A percentile compares a stretch with the other conserved stretches of the same genome.
These are phyloP conservation scores for Falco peregrinus DNA, from an alignment of 2,797 vertebrate genomes.

Conservation along the genomic window DNA sequence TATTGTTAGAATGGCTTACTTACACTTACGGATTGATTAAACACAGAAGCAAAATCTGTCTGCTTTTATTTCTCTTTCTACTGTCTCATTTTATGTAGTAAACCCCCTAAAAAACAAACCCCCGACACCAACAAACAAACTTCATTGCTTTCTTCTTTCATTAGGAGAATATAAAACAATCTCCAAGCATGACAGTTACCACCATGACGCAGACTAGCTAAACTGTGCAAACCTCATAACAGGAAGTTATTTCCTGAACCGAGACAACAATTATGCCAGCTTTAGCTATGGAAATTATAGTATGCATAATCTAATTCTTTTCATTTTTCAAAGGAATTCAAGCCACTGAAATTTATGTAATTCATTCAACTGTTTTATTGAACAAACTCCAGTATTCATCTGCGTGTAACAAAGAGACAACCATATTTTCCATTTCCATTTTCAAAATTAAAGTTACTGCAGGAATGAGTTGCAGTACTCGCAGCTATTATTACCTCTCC, in stretches of 20 bases:
- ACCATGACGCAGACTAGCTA: neutral
- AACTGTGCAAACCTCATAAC: neutral
- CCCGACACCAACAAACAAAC: neutral
- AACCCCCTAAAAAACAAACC: neutral
- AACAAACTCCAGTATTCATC: neutral
- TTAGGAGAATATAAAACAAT: neutral
- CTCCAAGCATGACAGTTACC: neutral
- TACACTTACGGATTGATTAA: conserved; percentile 16
- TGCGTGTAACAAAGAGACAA: neutral
- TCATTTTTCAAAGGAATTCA: conserved; percentile 20
- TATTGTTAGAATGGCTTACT: neutral
- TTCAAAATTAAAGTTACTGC: neutral
- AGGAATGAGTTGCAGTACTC: neutral
- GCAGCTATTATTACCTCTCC: neutral
- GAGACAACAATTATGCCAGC: neutral
- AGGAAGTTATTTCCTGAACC: neutral
- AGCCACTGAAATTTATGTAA: neutral
- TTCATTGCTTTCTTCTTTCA: neutral
- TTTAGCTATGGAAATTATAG: neutral
- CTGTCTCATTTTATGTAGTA: neutral
- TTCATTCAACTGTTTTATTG: neutral
- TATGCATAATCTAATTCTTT: neutral
- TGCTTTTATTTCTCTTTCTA: neutral
- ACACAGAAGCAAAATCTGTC: neutral
- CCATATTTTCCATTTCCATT: fast-evolving